Evolutionary conservation across 2,797 vertebrate species (phyloP).

Genomic region (Heteromormyrus szaboi): DNA sequence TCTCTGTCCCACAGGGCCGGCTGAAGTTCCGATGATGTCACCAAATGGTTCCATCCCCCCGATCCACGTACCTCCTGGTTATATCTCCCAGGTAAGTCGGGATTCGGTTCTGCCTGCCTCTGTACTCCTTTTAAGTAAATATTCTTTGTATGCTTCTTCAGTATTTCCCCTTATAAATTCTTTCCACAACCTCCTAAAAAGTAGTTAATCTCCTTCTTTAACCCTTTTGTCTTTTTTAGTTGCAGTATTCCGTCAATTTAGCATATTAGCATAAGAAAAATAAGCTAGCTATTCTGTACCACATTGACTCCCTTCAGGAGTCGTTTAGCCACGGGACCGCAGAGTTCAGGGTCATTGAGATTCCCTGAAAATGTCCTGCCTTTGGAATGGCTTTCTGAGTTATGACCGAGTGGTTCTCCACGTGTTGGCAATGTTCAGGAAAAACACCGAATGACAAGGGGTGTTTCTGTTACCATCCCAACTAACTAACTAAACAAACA

Average conservation of each 20-base stretch:
- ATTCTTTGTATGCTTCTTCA: background rate
- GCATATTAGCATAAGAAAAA: background rate
- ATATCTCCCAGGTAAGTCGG: constrained; percentile 86
- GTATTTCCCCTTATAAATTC: background rate
- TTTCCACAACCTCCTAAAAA: background rate
- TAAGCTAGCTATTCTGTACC: background rate
- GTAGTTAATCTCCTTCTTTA: background rate
- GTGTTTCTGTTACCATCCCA: background rate
- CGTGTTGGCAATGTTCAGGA: background rate
- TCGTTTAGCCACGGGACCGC: background rate
- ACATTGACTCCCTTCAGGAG: background rate
- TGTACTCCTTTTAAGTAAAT: background rate
- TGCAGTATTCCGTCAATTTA: background rate
- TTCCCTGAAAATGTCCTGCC: background rate
- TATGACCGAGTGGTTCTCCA: background rate
- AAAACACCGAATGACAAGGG: background rate
- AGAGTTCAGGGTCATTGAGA: background rate
- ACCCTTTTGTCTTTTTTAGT: background rate
- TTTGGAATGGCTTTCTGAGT: background rate
- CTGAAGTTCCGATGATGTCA: constrained; percentile 98
- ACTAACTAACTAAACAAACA: background rate
- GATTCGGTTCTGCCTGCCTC: background rate
- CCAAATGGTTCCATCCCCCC: constrained; percentile 95
- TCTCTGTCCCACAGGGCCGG: constrained; percentile 68
- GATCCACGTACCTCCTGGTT: constrained; percentile 93